phyloP scores from a whole-genome alignment of 1,140 invertebrate species.

The Doryteuthis pealeii region DNA sequence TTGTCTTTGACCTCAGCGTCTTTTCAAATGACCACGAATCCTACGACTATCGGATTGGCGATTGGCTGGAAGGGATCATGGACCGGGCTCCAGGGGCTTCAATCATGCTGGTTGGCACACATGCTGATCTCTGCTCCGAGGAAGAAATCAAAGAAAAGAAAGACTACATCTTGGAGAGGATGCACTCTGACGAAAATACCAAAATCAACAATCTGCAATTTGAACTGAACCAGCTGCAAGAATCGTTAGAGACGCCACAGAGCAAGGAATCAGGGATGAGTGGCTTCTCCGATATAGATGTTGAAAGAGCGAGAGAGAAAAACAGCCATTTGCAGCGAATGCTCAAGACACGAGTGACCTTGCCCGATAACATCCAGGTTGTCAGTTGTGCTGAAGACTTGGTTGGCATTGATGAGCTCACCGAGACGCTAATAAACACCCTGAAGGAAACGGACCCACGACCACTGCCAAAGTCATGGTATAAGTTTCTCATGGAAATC shows the following conservation, averaged over 20 bases:
- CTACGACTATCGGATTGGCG: slow-evolving; percentile 44
- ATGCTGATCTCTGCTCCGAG: slow-evolving; percentile 44
- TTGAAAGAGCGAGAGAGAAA: slow-evolving; percentile 44
- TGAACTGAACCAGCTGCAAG: slow-evolving; percentile 30
- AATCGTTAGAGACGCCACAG: slow-evolving; percentile 27
- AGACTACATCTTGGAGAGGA: slow-evolving; percentile 38
- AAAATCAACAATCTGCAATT: slow-evolving; percentile 42
- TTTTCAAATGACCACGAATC: slow-evolving; percentile 28
- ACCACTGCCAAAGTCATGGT: slow-evolving; percentile 45
- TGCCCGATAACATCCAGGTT: slow-evolving; percentile 36
- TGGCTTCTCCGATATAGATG: slow-evolving; percentile 18
- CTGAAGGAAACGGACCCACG: slow-evolving; percentile 36
- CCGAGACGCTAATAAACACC: slow-evolving; percentile 22
- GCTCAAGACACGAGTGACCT: slow-evolving; percentile 37
- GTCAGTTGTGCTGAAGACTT: slow-evolving; percentile 52
- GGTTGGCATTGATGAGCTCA: slow-evolving; percentile 28
- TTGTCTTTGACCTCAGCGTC: slow-evolving; percentile 57
- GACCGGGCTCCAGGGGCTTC: slow-evolving; percentile 48
- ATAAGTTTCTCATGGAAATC: slow-evolving; percentile 40
- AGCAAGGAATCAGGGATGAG: slow-evolving; percentile 25
- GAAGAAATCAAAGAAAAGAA: slow-evolving; percentile 38
- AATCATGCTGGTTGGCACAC: slow-evolving; percentile 48
- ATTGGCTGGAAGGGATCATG: slow-evolving; percentile 53
- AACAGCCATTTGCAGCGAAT: slow-evolving; percentile 40
- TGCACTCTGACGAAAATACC: slow-evolving; percentile 39